Evolutionary conservation across 1,140 invertebrate genomes (phyloP).

Genomic region (Gryon sp.): DNA sequence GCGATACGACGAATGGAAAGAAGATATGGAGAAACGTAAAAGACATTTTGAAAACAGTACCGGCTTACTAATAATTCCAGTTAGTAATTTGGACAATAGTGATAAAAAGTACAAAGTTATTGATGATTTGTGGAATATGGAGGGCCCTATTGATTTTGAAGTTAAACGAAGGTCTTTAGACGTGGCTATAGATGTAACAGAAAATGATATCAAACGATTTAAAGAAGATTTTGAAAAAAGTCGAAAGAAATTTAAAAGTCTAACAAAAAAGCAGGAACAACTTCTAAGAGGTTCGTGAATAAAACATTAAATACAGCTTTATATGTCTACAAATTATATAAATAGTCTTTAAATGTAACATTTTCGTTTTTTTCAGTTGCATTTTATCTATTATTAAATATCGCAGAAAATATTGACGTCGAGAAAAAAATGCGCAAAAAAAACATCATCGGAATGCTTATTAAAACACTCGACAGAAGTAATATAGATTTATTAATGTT

Average conservation of each 20-base stretch:
- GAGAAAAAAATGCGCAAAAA: conserved; percentile 99
- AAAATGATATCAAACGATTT: conserved; percentile 81
- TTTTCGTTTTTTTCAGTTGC: conserved; percentile 82
- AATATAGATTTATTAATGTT: conserved; percentile 93
- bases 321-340: conserved; percentile 6
- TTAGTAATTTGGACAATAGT: conserved; percentile 65
- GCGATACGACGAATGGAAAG: conserved; percentile 95
- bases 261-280: conserved; percentile 95
- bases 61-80: conserved; percentile 72
- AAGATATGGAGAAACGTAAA: conserved; percentile 87
- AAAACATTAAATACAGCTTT: conserved; percentile 6
- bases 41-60: conserved; percentile 77
- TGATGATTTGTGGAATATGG: conserved; percentile 75
- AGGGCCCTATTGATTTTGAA: conserved; percentile 74
- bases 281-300: conserved; percentile 84
- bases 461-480: conserved; percentile 91
- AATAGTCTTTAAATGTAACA: not conserved
- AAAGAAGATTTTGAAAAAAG: conserved; percentile 91
- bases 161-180: conserved; percentile 71
- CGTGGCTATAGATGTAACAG: conserved; percentile 61
- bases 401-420: conserved; percentile 95
- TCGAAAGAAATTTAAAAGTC: conserved; percentile 87
- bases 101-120: conserved; percentile 75
- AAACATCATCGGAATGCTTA: conserved; percentile 92
- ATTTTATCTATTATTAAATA: conserved; percentile 95